Evolutionary conservation across 2,113 vertebrate species (phyloP).

Genomic region (Anhinga anhinga): DNA sequence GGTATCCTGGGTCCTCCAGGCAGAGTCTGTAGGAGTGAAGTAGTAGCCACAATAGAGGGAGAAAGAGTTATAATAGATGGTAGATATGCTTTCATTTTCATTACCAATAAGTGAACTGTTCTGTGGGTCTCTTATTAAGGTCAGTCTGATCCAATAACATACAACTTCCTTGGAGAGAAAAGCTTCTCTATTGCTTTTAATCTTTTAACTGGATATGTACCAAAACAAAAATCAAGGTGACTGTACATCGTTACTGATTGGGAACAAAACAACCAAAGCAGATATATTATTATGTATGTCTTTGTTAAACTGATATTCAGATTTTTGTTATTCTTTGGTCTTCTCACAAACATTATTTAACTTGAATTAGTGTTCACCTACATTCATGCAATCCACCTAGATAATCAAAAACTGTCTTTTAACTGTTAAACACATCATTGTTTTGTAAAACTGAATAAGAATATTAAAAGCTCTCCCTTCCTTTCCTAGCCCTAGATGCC

Average conservation of each 20-base stretch:
- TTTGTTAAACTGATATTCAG: not conserved
- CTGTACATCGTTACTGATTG: not conserved
- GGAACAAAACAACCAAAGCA: not conserved
- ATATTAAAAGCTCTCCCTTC: not conserved
- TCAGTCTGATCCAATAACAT: conserved; percentile 48
- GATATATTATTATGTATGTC: not conserved
- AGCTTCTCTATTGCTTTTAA: not conserved
- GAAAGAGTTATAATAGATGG: not conserved
- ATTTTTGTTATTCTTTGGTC: not conserved
- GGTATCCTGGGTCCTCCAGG: not conserved
- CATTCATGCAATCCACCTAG: not conserved
- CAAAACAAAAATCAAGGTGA: not conserved
- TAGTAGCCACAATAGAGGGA: not conserved
- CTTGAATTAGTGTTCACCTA: not conserved
- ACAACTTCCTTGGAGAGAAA: not conserved
- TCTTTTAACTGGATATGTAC: conserved; percentile 8
- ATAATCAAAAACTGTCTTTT: not conserved
- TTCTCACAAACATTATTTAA: not conserved
- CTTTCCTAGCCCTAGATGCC: not conserved
- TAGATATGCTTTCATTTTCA: conserved; percentile 34
- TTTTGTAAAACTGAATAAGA: not conserved
- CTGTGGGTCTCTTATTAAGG: conserved; percentile 30
- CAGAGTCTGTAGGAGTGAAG: not conserved
- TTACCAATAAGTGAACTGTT: conserved; percentile 32
- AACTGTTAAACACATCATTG: not conserved